phyloP scores from a whole-genome alignment of 2,797 vertebrate genomes.

The Lepilemur ruficaudatus region DNA sequence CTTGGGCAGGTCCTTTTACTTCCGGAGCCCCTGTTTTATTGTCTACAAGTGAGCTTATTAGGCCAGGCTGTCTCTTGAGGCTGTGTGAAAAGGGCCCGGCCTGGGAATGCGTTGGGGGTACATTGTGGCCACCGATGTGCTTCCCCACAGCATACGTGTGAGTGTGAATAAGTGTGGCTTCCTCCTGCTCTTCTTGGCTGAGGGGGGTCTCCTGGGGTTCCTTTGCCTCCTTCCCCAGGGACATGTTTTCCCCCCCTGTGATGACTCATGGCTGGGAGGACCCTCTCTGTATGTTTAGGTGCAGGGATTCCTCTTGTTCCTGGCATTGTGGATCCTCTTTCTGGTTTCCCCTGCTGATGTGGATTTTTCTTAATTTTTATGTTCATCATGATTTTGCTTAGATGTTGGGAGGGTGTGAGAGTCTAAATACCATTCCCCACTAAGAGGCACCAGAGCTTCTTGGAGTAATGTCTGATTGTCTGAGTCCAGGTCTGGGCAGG shows the following conservation, averaged over 20 bases:
- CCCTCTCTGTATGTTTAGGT: neutral
- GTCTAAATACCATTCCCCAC: neutral
- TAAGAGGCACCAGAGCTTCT: neutral
- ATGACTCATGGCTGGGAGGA: neutral
- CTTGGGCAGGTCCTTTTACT: neutral
- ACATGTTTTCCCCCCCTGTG: neutral
- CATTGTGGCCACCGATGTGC: fast-evolving
- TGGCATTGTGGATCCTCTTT: neutral
- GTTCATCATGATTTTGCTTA: neutral
- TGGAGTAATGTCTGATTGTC: neutral
- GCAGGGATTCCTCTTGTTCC: neutral
- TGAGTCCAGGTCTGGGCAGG: neutral
- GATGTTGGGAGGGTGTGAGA: neutral
- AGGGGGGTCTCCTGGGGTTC: neutral
- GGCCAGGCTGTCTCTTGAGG: too few relatives aligned
- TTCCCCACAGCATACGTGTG: neutral
- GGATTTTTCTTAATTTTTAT: neutral
- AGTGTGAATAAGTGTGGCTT: neutral
- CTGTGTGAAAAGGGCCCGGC: neutral
- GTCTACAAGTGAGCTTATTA: neutral
- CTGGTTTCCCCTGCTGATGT: neutral
- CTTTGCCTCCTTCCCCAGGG: neutral
- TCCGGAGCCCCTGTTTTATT: neutral
- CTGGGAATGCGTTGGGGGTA: neutral
- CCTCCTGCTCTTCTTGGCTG: fast-evolving